Evolutionary conservation across 2,797 vertebrate genomes (phyloP), one percentile per base, ranked within the genome.

Genomic region (Rallus crepitans): DNA sequence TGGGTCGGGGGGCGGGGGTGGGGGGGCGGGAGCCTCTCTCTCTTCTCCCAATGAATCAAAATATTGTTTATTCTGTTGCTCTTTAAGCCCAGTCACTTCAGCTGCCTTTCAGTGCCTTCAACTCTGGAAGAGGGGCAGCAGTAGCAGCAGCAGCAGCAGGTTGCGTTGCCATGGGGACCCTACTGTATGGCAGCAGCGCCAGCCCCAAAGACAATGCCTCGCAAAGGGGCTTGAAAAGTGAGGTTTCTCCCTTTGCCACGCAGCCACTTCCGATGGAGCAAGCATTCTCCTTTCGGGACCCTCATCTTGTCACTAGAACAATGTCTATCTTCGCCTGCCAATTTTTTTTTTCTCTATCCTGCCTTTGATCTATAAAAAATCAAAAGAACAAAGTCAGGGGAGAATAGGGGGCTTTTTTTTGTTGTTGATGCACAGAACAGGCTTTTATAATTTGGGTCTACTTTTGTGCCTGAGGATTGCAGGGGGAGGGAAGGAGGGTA

Each of bases 311-410:
- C 99, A 98, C 95, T 97, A 96, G 98, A 98, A 99, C 99, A 99
- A 99, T 99, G 98, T 98, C 97, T 98, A 98, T 98, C 98, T 98
- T 98, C 72, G 96, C 98, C 98, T 98, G 98, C 98, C 98, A 98
- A 98, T 98, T 97, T 98, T 97, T 96, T 83, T 83, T 96, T 97
- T 94, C 97, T 96, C 79, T 69, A 61, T 48, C 94, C 89, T 92
- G 95, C 97, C 98, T 99, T 99, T 99, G 99, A 99, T 99, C 99
- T 98, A 97, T 97, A 97, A 98, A 98, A 98, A 99, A 98, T 98
- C 97, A 98, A 98, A 98, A 98, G 98, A 98, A 98, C 98, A 98
- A 98, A 98, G 98, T 98, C 98, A 98, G 98, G 97, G 96, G 97
- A 96, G 97, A 98, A 98, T 93, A 97, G 93, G 95, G 88, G 78